Base-by-base conservation (phyloP, 2,888 invertebrate species). In the Drosophila neutralis region DNA sequence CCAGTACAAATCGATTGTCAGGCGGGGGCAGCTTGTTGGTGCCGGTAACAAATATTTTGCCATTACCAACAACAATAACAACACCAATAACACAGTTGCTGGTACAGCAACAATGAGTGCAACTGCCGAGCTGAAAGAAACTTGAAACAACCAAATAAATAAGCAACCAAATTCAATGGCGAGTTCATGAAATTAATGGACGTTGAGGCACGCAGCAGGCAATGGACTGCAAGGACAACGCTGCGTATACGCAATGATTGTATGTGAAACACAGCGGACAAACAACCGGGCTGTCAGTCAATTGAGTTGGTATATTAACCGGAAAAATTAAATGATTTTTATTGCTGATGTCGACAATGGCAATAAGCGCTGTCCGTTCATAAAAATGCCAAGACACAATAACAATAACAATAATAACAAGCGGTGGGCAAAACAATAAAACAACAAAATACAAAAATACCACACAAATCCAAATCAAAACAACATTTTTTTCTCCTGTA, bases 1-100 rank as follows among this genome's bases (percentile, higher is more conserved):
- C 61, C 58, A 59, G 52, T 71, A 71, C 87, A 81, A 87, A 86
- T 86, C 85, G 85, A 86, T 86, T 86, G 85, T 83, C 83, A 81
- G 77, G 82, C 80, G 72, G 80, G 73, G 76, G 75, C 60, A 59
- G 70, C 57, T 57, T 24, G 69, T 67, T 80, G 80, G 65, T 27
- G 82, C 76, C 76, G 68, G 69, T 74, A 83, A 78, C 86, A 86
- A 86, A 85, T 86, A 83, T 75, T 73, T 69, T 76, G 73, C 81
- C 85, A 87, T 83, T 85, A 83, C 70, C 78, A 75, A 76, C 60
- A 70, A 27, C 67, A 80, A 63, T 53, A 61, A 13, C 36, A 38
- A 56, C 60, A 71, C 31, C 24, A 52, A 59, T 31, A 61, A 42
- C 40, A 33, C 36, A 65, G 27, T n/a, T 36, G 57, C 27, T 54